phyloP scores from a whole-genome alignment of 2,113 vertebrate species.

The Oncorhynchus masou region DNA sequence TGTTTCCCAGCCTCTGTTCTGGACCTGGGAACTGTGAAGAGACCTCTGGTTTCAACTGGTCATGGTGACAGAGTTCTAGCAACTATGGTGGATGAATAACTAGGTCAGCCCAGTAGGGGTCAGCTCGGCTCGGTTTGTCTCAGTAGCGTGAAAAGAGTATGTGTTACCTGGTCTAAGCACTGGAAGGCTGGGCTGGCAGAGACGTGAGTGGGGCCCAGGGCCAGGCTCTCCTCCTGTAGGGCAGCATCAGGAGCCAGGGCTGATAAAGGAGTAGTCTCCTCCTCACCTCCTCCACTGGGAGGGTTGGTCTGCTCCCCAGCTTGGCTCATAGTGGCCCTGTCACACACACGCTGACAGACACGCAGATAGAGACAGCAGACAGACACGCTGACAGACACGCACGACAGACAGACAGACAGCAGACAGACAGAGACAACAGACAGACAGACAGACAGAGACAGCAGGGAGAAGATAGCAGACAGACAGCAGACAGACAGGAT shows the following conservation, averaged over 20 bases:
- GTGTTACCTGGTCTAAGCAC: slow-evolving; percentile 82
- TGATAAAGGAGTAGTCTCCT: slow-evolving; percentile 44
- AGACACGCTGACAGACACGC: neutral
- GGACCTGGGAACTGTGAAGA: too few species aligned
- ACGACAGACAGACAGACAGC: too few species aligned
- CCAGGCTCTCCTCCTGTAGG: slow-evolving; percentile 56
- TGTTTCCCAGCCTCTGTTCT: too few species aligned
- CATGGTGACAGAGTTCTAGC: too few species aligned
- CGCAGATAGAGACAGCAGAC: neutral
- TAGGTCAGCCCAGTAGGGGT: too few species aligned
- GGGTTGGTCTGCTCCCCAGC: slow-evolving; percentile 40
- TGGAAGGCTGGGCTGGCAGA: slow-evolving; percentile 75
- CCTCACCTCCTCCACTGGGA: slow-evolving; percentile 29
- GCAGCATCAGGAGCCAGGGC: slow-evolving; percentile 63
- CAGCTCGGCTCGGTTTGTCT: too few species aligned
- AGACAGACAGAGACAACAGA: neutral
- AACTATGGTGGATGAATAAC: too few species aligned
- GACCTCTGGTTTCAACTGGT: too few species aligned
- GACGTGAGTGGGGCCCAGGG: slow-evolving; percentile 37
- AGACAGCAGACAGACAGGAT: neutral
- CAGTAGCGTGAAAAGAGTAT: too few species aligned
- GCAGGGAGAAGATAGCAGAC: too few species aligned
- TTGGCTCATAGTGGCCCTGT: slow-evolving; percentile 72
- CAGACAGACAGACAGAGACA: neutral
- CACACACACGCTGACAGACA: slow-evolving; percentile 19